Evolutionary conservation across 1,140 invertebrate genomes (phyloP).

Genomic region (Pachypeltis micranthus): DNA sequence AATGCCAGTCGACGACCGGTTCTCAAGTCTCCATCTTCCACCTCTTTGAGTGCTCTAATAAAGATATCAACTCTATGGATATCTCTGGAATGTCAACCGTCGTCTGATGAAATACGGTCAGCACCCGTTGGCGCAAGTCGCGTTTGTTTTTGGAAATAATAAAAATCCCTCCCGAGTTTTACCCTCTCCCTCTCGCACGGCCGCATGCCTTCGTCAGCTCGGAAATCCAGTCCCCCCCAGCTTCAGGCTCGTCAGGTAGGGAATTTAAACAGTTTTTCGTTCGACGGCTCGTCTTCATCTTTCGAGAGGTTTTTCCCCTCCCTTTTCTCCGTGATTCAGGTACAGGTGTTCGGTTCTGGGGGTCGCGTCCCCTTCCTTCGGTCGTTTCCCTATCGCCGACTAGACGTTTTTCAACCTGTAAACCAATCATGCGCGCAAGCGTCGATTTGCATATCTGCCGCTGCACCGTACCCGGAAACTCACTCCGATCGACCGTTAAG

Average conservation of each 20-base stretch:
- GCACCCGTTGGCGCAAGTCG: not conserved
- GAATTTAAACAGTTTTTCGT: slow-evolving; percentile 2
- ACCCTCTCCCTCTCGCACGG: not conserved
- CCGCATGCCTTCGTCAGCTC: not conserved
- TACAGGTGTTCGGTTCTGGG: not conserved
- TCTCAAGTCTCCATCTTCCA: no score
- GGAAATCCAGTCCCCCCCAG: not conserved
- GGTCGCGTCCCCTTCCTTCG: not conserved
- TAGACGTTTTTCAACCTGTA: not conserved
- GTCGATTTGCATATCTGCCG: slow-evolving; percentile 2
- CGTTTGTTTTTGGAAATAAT: not conserved
- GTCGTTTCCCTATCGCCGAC: not conserved
- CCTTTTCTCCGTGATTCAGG: not conserved
- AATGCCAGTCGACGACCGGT: no score
- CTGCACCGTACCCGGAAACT: not conserved
- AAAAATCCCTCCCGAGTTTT: not conserved
- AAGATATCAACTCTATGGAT: slow-evolving; percentile 6
- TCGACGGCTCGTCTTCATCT: not conserved
- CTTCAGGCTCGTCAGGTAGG: not conserved
- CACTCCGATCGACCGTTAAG: not conserved
- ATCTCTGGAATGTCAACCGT: slow-evolving; percentile 9
- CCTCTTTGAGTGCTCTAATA: no score
- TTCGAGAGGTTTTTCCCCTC: not conserved
- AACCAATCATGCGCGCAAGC: not conserved
- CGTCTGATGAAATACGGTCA: not conserved